Percentiles rank a stretch among this genome's conserved stretches.
Conservation (phyloP, 1,140 invertebrate genomes). For the Leptinotarsa lineolata region DNA sequence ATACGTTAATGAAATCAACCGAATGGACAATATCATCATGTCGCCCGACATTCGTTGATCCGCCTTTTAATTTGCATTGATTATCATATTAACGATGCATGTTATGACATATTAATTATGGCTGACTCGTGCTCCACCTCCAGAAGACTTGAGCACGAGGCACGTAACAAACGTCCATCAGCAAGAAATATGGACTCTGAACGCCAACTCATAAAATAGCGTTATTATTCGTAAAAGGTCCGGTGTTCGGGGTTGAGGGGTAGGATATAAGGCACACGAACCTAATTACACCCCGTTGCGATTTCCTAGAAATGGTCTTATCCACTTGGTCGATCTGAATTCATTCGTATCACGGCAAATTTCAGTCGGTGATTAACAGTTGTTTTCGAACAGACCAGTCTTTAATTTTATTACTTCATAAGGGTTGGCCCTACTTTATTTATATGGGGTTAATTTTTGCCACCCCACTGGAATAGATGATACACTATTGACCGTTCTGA, state of each 20-base stretch:
- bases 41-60: not conserved
- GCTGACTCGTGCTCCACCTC: not conserved
- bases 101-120: conserved; percentile 15
- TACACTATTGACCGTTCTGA: too few relatives aligned
- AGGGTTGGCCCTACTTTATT: too few relatives aligned
- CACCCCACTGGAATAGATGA: too few relatives aligned
- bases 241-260: not conserved
- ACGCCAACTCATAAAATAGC: not conserved
- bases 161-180: not conserved
- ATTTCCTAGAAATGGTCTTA: conserved; percentile 23
- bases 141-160: not conserved
- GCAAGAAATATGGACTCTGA: not conserved
- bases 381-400: not conserved
- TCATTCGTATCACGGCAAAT: not conserved
- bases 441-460: too few relatives aligned
- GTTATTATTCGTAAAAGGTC: not conserved
- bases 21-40: not conserved
- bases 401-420: too few relatives aligned
- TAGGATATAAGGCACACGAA: conserved; percentile 4
- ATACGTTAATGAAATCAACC: not conserved
- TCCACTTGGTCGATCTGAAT: conserved; percentile 16
- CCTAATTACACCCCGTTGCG: conserved; percentile 22
- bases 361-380: not conserved
- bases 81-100: conserved; percentile 14
- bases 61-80: conserved; percentile 13